Conservation (phyloP, 2,888 invertebrate genomes). For the Mellilla xanthometata region DNA sequence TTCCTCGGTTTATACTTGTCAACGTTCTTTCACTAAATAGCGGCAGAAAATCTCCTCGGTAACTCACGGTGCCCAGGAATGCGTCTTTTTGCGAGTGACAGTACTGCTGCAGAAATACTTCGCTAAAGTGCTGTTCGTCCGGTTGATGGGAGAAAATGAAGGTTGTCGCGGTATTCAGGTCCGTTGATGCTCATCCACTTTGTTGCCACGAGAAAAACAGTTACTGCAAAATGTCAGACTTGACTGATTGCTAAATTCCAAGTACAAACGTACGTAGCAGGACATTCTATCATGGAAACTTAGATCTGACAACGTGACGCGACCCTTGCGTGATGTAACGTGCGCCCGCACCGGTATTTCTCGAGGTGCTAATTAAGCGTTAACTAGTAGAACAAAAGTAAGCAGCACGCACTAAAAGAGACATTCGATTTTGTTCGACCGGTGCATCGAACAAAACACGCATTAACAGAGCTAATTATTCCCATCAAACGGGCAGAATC, state of each 20-base stretch:
- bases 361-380: conserved; percentile 53
- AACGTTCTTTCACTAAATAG: conserved; percentile 58
- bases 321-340: conserved; percentile 43
- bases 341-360: conserved; percentile 32
- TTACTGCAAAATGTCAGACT: conserved; percentile 46
- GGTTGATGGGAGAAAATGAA: conserved; percentile 58
- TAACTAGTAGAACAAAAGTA: conserved; percentile 54
- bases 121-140: conserved; percentile 43
- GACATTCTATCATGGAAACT: conserved; percentile 21
- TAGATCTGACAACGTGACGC: conserved; percentile 30
- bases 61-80: conserved; percentile 48
- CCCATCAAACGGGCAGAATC: conserved; percentile 74
- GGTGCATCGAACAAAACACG: conserved; percentile 37
- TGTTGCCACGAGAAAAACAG: conserved; percentile 47
- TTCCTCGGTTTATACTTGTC: conserved; percentile 47
- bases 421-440: no score
- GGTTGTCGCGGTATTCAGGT: conserved; percentile 50
- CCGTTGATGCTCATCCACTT: conserved; percentile 37
- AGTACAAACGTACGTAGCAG: conserved; percentile 38
- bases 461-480: conserved; percentile 75
- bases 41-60: conserved; percentile 44
- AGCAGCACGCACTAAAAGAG: conserved; percentile 47
- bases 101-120: conserved; percentile 46
- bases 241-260: conserved; percentile 50
- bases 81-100: conserved; percentile 51